Evolutionary conservation across 2,797 vertebrate species (phyloP), one percentile per base, ranked within the genome.

Genomic region (Holocentrus rufus): DNA sequence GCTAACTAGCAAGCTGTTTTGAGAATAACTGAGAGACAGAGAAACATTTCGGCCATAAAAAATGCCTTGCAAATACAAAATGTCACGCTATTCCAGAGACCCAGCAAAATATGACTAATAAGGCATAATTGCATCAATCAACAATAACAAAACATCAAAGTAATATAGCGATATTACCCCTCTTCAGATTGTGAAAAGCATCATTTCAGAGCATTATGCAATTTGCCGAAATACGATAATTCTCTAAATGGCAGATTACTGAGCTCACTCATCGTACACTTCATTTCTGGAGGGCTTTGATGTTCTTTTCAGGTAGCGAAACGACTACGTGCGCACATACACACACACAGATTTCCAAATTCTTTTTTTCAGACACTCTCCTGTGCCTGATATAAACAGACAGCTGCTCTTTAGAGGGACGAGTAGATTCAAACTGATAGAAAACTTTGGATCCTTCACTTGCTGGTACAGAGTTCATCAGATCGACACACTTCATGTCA

Each of bases 121-220:
- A 60, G 5, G 8, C 52, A 31, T 59, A 31, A 73, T 63, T 61
- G 22, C 34, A 52, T 34, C 18, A 70, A 42, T 72, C 42, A 69
- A 7, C 59, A 46, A 64, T 20, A 50, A 61, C 20, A 77, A 59
- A 74, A 61, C 73, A 86, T 87, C 82, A 88, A 90, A 87, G 85
- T 5, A 46, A 59, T 39, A 70, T 27, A 15, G 14, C n/a, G 27
- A 17, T 67, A 62, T 65, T 69, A 31, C 27, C 30, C 9, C 4
- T 61, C 44, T 68, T 70, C 62, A 71, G 50, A 72, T 10, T 65
- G 58, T 23, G 31, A 69, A 57, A 80, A 54, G 73, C 62, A 65
- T 77, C 2, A 83, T 81, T 82, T 79, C 6, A 53, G 58, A 46
- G 8, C 55, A 76, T 89, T 80, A 75, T 46, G 46, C 49, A 54